Evolutionary conservation across 2,113 vertebrate genomes (phyloP).

Genomic region (Rhadina sibilatrix): DNA sequence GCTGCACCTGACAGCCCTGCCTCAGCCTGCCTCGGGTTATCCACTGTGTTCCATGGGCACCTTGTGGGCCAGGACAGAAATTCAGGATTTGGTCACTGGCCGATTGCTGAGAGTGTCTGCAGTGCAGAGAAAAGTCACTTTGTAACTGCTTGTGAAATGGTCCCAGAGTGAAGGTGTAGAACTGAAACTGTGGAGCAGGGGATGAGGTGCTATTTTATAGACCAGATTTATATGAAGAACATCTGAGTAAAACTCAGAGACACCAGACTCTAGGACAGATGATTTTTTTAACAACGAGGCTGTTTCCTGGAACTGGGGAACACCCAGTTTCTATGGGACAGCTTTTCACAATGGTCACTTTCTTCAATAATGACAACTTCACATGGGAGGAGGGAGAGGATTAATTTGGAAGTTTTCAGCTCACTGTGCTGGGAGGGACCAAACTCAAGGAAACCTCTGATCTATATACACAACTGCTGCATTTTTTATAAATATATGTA

Average conservation of each 20-base stretch:
- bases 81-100: not conserved
- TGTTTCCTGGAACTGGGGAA: conserved; percentile 10
- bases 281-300: conserved; percentile 25
- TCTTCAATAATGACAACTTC: conserved; percentile 46
- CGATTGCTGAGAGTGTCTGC: not conserved
- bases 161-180: not conserved
- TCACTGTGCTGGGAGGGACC: conserved; percentile 79
- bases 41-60: not conserved
- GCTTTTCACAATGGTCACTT: conserved; percentile 55
- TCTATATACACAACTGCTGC: conserved; percentile 81
- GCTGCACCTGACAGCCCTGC: not conserved
- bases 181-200: not conserved
- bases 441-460: conserved; percentile 82
- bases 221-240: not conserved
- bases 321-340: conserved; percentile 43
- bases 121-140: not conserved
- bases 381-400: conserved; percentile 42
- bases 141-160: not conserved
- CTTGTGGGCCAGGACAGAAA: not conserved
- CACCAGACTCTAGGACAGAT: not conserved
- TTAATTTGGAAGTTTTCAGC: conserved; percentile 66
- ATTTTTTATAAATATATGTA: conserved; percentile 87
- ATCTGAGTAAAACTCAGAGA: not conserved
- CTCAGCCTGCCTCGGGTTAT: not conserved
- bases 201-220: conserved; percentile 19